These are phyloP conservation scores for Ligdia adustata DNA, from an alignment of 2,888 invertebrate species.

Conservation along the genomic window DNA sequence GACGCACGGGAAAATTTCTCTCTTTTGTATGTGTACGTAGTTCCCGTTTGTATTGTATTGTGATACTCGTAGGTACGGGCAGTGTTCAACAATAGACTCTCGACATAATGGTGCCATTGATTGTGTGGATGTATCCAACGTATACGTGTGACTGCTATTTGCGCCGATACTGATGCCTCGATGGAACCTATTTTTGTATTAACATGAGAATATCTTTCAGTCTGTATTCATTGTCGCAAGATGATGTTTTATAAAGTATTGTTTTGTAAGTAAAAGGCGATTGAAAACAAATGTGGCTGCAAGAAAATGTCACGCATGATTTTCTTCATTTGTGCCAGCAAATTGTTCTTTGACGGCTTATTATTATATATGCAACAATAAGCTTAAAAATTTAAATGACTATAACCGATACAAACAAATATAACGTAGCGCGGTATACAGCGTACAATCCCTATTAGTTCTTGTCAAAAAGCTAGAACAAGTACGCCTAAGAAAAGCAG, in stretches of 20 bases:
- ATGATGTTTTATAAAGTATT: slow-evolving; percentile 17
- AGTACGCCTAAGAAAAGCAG: too few relatives aligned
- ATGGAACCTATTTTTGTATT: slow-evolving; percentile 47
- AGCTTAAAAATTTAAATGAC: too few relatives aligned
- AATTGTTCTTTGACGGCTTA: too few relatives aligned
- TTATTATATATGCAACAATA: too few relatives aligned
- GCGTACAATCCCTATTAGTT: too few relatives aligned
- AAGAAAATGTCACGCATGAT: slow-evolving; percentile 14
- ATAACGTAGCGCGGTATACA: too few relatives aligned
- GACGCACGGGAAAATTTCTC: slow-evolving; percentile 62
- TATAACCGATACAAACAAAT: too few relatives aligned
- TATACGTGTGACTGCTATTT: slow-evolving; percentile 61
- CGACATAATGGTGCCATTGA: slow-evolving; percentile 79
- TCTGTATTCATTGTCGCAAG: slow-evolving; percentile 25
- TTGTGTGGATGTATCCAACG: slow-evolving; percentile 65
- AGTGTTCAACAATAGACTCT: slow-evolving; percentile 75
- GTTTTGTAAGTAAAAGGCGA: slow-evolving; percentile 22
- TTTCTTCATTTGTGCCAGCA: slow-evolving; percentile 13
- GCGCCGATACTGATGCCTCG: slow-evolving; percentile 46
- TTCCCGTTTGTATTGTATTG: slow-evolving; percentile 66
- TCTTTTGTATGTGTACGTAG: slow-evolving; percentile 58
- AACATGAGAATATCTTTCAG: slow-evolving; percentile 42
- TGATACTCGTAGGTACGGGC: slow-evolving; percentile 74
- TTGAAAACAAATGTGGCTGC: slow-evolving; percentile 23
- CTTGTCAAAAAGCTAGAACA: too few relatives aligned